Percentiles rank a stretch among this genome's conserved stretches.
These are phyloP conservation scores for Smittia sp. DNA, from an alignment of 2,888 invertebrate species.

Conservation along the genomic window DNA sequence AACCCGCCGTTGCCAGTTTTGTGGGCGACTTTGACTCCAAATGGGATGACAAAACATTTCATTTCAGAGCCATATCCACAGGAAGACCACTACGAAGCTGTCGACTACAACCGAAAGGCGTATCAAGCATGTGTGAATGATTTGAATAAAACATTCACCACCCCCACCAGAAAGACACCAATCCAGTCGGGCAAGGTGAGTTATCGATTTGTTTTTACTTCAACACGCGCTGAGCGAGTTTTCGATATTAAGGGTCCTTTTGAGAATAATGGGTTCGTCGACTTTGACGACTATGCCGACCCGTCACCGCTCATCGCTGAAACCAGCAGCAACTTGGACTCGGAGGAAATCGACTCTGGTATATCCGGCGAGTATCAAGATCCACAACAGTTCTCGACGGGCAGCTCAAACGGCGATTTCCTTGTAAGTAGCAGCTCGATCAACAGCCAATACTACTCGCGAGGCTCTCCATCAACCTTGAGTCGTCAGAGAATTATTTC, in stretches of 20 bases:
- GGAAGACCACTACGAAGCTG: conserved; percentile 70
- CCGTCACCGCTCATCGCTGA: conserved; percentile 69
- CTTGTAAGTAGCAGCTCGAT: conserved; percentile 40
- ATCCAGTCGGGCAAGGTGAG: conserved; percentile 28
- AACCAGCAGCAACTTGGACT: conserved; percentile 58
- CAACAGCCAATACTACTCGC: conserved; percentile 34
- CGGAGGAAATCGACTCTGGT: conserved; percentile 58
- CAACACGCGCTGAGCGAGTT: not conserved
- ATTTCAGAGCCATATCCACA: conserved; percentile 66
- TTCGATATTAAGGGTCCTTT: conserved; percentile 52
- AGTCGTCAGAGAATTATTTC: conserved; percentile 60
- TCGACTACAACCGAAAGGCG: conserved; percentile 56
- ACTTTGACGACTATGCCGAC: conserved; percentile 75
- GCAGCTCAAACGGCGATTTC: conserved; percentile 43
- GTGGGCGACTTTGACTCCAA: conserved; percentile 82
- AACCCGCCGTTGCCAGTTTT: conserved; percentile 47
- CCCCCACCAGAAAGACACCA: conserved; percentile 21
- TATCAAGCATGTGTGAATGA: conserved; percentile 41
- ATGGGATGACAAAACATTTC: conserved; percentile 78
- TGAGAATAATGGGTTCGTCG: conserved; percentile 75
- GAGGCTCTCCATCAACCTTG: conserved; percentile 24
- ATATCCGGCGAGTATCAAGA: conserved; percentile 50
- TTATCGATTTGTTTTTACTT: not conserved
- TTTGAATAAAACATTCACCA: conserved; percentile 36
- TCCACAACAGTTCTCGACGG: conserved; percentile 50